Evolutionary conservation across 2,797 vertebrate genomes (phyloP).

Genomic region (Forpus xanthops): DNA sequence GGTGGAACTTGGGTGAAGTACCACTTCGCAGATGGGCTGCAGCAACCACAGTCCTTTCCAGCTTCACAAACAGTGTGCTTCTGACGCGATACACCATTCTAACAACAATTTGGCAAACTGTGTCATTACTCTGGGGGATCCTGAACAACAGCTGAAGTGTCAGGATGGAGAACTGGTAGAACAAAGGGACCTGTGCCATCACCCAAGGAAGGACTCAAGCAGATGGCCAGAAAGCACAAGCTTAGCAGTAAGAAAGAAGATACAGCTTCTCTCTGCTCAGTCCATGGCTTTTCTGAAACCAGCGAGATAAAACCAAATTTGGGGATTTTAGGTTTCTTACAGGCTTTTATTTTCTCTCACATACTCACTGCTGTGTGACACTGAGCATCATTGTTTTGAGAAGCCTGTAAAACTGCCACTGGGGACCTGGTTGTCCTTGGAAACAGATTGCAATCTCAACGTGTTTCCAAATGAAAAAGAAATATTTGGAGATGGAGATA

Average conservation of each 20-base stretch:
- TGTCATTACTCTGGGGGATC: background rate
- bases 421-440: conserved; percentile 14
- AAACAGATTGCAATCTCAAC: conserved; percentile 23
- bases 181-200: background rate
- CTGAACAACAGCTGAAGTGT: background rate
- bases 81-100: background rate
- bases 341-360: background rate
- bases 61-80: accelerated
- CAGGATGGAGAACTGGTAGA: background rate
- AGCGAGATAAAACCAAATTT: background rate
- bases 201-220: background rate
- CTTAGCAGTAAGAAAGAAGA: background rate
- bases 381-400: background rate
- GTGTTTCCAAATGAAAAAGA: conserved; percentile 4
- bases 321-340: background rate
- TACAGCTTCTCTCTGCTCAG: background rate
- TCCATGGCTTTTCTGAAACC: background rate
- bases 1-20: background rate
- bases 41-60: background rate
- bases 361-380: background rate
- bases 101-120: accelerated
- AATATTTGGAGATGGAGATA: conserved; percentile 15
- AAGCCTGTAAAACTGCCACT: background rate
- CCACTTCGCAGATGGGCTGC: background rate
- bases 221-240: background rate